Conservation (phyloP, 2,113 vertebrate species). For the Alces alces region DNA sequence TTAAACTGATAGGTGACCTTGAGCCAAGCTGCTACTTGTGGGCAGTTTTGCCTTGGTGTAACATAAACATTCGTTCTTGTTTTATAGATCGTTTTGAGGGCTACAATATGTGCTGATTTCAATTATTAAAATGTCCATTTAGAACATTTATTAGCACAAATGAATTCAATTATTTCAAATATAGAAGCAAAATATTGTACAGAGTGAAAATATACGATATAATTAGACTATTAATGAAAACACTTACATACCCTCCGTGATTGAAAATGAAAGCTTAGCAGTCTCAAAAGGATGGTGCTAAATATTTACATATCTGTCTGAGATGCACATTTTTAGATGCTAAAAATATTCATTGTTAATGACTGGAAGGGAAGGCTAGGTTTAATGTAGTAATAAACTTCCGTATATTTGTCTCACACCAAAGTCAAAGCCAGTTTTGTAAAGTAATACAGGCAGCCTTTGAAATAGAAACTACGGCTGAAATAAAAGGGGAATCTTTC, state of each 20-base stretch:
- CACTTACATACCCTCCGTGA: background rate
- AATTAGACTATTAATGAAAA: slow-evolving; percentile 66
- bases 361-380: slow-evolving; percentile 16
- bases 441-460: background rate
- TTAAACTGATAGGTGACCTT: background rate
- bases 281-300: slow-evolving; percentile 35
- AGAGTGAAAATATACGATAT: slow-evolving; percentile 52
- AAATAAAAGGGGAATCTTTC: background rate
- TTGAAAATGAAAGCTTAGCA: slow-evolving; percentile 50
- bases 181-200: slow-evolving; percentile 60
- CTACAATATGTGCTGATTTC: slow-evolving; percentile 22
- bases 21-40: background rate
- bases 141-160: slow-evolving; percentile 52
- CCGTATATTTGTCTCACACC: background rate
- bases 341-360: slow-evolving; percentile 41
- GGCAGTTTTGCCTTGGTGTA: background rate
- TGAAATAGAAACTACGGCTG: background rate
- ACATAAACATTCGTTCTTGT: background rate
- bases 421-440: background rate
- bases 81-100: slow-evolving; percentile 24
- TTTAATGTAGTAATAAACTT: slow-evolving; percentile 7
- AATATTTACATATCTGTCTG: slow-evolving; percentile 59
- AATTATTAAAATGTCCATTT: slow-evolving; percentile 63
- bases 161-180: slow-evolving; percentile 69
- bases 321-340: slow-evolving; percentile 26